Percentiles rank a stretch among this genome's conserved stretches.
Conservation (phyloP, 2,797 vertebrate genomes). For the Sebastes diaconus region DNA sequence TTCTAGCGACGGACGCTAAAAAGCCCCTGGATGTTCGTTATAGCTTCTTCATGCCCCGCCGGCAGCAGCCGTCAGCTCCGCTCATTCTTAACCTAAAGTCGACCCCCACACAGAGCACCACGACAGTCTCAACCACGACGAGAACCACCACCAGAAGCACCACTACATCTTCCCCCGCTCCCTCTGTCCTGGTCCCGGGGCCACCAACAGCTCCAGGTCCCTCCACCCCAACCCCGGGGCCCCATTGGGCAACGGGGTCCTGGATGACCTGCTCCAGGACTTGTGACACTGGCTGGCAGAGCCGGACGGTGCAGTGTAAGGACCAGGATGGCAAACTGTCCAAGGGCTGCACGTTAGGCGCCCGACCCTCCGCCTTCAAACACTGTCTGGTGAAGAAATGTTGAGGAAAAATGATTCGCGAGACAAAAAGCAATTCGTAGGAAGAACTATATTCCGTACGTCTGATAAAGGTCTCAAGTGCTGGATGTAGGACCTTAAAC, state of each 20-base stretch:
- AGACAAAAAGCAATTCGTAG: background rate
- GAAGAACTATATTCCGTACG: conserved; percentile 9
- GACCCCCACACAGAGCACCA: conserved; percentile 9
- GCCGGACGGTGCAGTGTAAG: conserved; percentile 96
- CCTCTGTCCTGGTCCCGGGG: conserved; percentile 35
- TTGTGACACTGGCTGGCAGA: conserved; percentile 97
- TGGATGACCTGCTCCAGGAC: conserved; percentile 97
- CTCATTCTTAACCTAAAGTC: conserved; percentile 28
- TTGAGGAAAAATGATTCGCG: conserved; percentile 68
- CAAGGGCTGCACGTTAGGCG: conserved; percentile 87
- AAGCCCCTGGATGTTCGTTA: conserved; percentile 94
- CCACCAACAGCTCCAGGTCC: conserved; percentile 64
- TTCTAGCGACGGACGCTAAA: conserved; percentile 92
- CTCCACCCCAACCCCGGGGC: conserved; percentile 62
- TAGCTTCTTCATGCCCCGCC: conserved; percentile 92
- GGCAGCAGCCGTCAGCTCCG: conserved; percentile 57
- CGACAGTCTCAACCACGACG: conserved; percentile 4
- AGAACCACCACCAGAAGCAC: conserved; percentile 33
- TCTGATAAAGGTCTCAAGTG: conserved; percentile 37
- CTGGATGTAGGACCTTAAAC: conserved; percentile 49
- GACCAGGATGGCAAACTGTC: conserved; percentile 89
- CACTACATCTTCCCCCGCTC: conserved; percentile 40
- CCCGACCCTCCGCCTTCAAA: conserved; percentile 94
- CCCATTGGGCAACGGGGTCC: conserved; percentile 90
- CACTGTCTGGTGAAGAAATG: conserved; percentile 94